Evolutionary conservation across 2,888 invertebrate genomes (phyloP).

Genomic region (Drosophila mimetica): DNA sequence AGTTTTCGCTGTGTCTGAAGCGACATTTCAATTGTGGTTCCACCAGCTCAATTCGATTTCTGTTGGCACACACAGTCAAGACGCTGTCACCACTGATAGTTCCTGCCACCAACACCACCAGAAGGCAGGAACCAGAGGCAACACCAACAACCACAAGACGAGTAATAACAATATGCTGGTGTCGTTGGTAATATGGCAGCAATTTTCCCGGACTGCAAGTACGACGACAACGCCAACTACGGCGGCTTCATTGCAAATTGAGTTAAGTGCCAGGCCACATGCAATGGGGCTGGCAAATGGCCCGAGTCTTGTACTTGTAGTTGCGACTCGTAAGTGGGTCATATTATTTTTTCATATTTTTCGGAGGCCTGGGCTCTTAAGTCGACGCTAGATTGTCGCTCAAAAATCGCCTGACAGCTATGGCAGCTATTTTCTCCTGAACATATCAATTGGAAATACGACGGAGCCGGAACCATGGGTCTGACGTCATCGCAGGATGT

Average conservation of each 20-base stretch:
- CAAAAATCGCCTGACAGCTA: slow-evolving; percentile 56
- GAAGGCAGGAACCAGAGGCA: slow-evolving; percentile 24
- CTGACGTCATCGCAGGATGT: slow-evolving; percentile 58
- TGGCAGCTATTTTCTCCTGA: slow-evolving; percentile 9
- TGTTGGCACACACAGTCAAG: slow-evolving; percentile 70
- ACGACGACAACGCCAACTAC: slow-evolving; percentile 35
- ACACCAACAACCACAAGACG: slow-evolving; percentile 40
- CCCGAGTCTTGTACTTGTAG: slow-evolving; percentile 14
- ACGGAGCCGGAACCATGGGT: slow-evolving; percentile 6
- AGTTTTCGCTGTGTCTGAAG: slow-evolving; percentile 61
- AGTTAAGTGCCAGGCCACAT: slow-evolving; percentile 76
- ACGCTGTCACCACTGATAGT: slow-evolving; percentile 49
- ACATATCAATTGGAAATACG: slow-evolving; percentile 42
- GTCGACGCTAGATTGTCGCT: slow-evolving; percentile 23
- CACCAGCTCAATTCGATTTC: slow-evolving; percentile 70
- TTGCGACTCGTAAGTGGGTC: slow-evolving; percentile 60
- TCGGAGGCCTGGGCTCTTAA: slow-evolving; percentile 56
- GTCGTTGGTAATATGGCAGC: slow-evolving; percentile 75
- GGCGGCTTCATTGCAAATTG: slow-evolving; percentile 73
- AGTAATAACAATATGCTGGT: slow-evolving; percentile 73
- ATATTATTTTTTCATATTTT: slow-evolving; percentile 47
- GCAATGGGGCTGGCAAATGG: slow-evolving; percentile 69
- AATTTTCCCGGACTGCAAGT: slow-evolving; percentile 69
- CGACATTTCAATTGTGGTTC: slow-evolving; percentile 79
- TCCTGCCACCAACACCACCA: slow-evolving; percentile 34